Base-by-base conservation (phyloP, 1,140 invertebrate species). In the Pomacea maculata region DNA sequence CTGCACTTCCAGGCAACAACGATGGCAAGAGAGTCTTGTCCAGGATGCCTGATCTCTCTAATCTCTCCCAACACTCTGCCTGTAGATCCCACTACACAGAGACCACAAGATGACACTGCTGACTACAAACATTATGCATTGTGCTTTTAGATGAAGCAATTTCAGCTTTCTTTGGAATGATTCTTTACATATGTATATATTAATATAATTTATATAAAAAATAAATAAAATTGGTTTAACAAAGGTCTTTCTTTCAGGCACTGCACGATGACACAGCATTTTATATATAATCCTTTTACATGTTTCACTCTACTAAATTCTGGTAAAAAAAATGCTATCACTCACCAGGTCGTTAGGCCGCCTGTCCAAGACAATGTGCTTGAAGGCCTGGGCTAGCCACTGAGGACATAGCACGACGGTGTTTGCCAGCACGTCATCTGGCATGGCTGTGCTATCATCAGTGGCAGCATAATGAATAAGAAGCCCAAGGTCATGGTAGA, bases 401-500 rank as follows among this genome's bases (percentile, higher is more conserved):
- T 89, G 86, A 17, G 90, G 90, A 25, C 88, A 86, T 15, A 91
- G 80, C n/a, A 91, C 89, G 7, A 91, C 87, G 0, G 87, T 89
- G 82, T 89, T 90, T n/a, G 85, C 75, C 19, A 91, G 80, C 21
- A 89, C 79, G 19, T 84, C 86, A 79, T 90, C 88, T 6, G 79
- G 82, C 15, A 83, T 82, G 21, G 86, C 76, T 5, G 82, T 78
- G 14, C 82, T 82, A 14, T 78, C 77, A 21, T 80, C 72, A 21
- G 83, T 72, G 5, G 75, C 83, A n/a, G 88, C 89, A 80, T 88
- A 90, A 83, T 90, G 88, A 67, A 91, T 85, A 11, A 91, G 82
- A 11, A 87, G 80, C 12, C 90, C 90, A 15, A 91, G 87, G 82
- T 92, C 90, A 80, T 92, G 91, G 80, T 91, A 92, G 80, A 92